These are phyloP conservation scores for Caenorhabditis doughertyi DNA, from an alignment of 2,888 invertebrate species.

Conservation along the genomic window DNA sequence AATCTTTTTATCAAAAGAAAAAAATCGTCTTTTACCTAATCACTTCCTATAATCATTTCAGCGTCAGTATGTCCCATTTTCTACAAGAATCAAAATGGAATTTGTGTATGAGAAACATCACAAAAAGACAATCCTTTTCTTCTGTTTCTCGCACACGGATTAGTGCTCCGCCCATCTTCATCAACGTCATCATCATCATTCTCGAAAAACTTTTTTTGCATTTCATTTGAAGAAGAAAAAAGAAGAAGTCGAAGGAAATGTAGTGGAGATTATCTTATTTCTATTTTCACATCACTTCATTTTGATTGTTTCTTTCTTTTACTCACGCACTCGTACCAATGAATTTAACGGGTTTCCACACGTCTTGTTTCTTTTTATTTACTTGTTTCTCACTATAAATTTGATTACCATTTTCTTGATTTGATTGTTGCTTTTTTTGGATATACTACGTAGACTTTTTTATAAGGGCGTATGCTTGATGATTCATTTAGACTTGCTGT, in stretches of 20 bases:
- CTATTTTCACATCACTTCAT: constrained; percentile 34
- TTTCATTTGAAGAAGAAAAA: constrained; percentile 14
- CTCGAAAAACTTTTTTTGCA: constrained; percentile 13
- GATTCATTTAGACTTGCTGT: too few relatives aligned
- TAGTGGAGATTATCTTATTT: constrained; percentile 16
- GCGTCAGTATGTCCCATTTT: constrained; percentile 57
- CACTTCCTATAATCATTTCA: constrained; percentile 33
- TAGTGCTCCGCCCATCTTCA: constrained; percentile 33
- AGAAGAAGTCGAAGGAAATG: constrained; percentile 2
- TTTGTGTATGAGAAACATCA: constrained; percentile 42
- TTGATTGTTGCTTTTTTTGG: neutral
- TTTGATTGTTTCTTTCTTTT: constrained; percentile 14
- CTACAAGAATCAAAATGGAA: constrained; percentile 59
- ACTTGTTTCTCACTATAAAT: constrained; percentile 12
- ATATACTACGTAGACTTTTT: too few relatives aligned
- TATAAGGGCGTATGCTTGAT: neutral
- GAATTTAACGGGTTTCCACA: constrained; percentile 42
- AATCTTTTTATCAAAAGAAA: constrained; percentile 5
- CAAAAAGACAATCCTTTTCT: too few relatives aligned
- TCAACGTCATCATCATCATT: constrained; percentile 15
- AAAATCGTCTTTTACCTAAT: constrained; percentile 13
- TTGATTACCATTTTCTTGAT: neutral
- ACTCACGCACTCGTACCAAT: constrained; percentile 40
- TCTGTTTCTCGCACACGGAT: constrained; percentile 20
- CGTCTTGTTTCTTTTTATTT: constrained; percentile 10